Conservation (phyloP, 2,113 vertebrate genomes). For the Triplophysa siluroides region DNA sequence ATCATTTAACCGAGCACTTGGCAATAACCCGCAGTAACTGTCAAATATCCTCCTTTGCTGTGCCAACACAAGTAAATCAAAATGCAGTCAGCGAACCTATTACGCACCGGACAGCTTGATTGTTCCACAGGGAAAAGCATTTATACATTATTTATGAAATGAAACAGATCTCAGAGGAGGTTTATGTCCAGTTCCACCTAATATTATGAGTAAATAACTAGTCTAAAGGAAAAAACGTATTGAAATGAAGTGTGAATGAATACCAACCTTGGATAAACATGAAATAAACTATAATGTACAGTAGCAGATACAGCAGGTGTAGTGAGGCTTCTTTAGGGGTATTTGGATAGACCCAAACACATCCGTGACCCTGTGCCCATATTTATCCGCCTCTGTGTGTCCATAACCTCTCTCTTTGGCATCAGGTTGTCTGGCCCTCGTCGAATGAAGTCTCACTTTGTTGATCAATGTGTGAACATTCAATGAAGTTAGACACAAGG, state of each 20-base stretch:
- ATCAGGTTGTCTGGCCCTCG: constrained; percentile 22
- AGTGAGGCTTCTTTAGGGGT: not conserved
- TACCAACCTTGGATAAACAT: too few species aligned
- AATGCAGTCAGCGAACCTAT: not conserved
- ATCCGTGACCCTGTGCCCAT: not conserved
- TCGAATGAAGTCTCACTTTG: constrained; percentile 3
- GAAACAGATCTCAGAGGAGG: not conserved
- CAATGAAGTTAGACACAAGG: not conserved
- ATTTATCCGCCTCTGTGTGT: not conserved
- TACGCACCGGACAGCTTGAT: constrained; percentile 15
- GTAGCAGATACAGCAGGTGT: not conserved
- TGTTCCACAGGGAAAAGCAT: not conserved
- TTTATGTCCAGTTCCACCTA: not conserved
- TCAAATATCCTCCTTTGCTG: not conserved
- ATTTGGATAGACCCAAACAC: not conserved
- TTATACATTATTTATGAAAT: not conserved
- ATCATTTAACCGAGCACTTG: not conserved
- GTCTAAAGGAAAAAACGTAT: not conserved
- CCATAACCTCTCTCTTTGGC: constrained; percentile 25
- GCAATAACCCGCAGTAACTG: not conserved
- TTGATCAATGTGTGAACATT: not conserved
- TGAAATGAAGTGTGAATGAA: not conserved
- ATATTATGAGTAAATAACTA: constrained; percentile 1
- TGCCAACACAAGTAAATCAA: constrained; percentile 15
- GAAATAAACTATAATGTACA: too few species aligned